Percentiles rank a stretch among this genome's conserved stretches.
phyloP scores from a whole-genome alignment of 2,888 invertebrate species.

The Geophilus truncorum region DNA sequence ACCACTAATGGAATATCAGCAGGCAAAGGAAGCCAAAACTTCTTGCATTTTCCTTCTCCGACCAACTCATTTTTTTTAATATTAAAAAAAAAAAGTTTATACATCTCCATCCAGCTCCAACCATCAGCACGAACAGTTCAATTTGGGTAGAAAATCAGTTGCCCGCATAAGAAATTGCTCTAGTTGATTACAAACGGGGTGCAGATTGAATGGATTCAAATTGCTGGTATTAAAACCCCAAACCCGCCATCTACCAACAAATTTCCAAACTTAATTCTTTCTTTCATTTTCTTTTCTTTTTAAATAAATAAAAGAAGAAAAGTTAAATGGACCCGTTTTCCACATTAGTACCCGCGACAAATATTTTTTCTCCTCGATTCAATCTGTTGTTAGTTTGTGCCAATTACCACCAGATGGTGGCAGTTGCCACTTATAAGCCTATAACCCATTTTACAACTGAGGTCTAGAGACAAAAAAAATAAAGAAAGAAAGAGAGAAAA shows the following conservation, averaged over 20 bases:
- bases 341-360: background rate
- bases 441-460: background rate
- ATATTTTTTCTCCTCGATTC: background rate
- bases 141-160: background rate
- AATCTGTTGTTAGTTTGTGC: background rate
- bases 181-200: conserved; percentile 7
- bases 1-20: conserved; percentile 27
- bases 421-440: background rate
- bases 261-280: background rate
- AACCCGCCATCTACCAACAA: background rate
- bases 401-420: conserved; percentile 20
- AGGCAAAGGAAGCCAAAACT: conserved; percentile 4
- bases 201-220: background rate
- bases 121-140: conserved; percentile 6
- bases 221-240: background rate
- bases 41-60: background rate
- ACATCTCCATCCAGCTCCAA: background rate
- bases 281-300: background rate
- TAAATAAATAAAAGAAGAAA: background rate
- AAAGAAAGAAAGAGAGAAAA: background rate
- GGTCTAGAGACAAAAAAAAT: too few species aligned
- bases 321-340: background rate
- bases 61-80: background rate
- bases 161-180: conserved; percentile 16
- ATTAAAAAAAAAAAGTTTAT: background rate